A percentile compares a stretch with the other conserved stretches of the same genome.
Conservation (phyloP, 1,140 invertebrate genomes). For the Brachionus rubens region DNA sequence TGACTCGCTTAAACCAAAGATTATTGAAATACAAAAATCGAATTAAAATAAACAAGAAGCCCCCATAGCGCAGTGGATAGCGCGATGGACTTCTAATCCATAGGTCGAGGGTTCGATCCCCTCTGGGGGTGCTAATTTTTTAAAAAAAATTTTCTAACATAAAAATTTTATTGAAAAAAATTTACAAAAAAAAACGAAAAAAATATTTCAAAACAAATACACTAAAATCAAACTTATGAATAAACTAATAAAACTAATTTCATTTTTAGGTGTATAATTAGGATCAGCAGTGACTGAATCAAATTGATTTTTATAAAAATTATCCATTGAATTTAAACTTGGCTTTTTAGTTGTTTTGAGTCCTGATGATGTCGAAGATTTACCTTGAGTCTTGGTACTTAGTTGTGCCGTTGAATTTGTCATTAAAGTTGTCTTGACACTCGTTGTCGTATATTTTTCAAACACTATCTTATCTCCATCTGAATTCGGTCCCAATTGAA, state of each 20-base stretch:
- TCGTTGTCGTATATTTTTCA: conserved; percentile 9
- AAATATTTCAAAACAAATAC: too few species aligned
- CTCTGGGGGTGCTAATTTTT: conserved; percentile 26
- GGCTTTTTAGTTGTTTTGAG: not conserved
- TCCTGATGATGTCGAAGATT: not conserved
- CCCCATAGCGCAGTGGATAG: not conserved
- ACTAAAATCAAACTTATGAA: not conserved
- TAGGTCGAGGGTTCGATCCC: conserved; percentile 30
- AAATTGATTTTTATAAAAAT: conserved; percentile 34
- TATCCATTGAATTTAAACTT: not conserved
- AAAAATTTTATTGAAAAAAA: too few species aligned
- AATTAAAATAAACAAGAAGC: not conserved
- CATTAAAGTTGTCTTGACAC: not conserved
- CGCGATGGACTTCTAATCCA: not conserved
- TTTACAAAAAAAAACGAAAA: too few species aligned
- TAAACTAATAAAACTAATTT: not conserved
- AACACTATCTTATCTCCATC: not conserved
- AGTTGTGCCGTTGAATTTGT: not conserved
- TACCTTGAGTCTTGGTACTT: not conserved
- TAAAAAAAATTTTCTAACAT: too few species aligned
- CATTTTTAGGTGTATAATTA: not conserved
- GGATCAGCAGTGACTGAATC: conserved; percentile 24
- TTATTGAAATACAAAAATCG: not conserved
- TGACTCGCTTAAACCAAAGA: too few species aligned
- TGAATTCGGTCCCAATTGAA: not conserved